Evolutionary conservation across 2,113 vertebrate genomes (phyloP).

Genomic region (Mystacornis crossleyi): DNA sequence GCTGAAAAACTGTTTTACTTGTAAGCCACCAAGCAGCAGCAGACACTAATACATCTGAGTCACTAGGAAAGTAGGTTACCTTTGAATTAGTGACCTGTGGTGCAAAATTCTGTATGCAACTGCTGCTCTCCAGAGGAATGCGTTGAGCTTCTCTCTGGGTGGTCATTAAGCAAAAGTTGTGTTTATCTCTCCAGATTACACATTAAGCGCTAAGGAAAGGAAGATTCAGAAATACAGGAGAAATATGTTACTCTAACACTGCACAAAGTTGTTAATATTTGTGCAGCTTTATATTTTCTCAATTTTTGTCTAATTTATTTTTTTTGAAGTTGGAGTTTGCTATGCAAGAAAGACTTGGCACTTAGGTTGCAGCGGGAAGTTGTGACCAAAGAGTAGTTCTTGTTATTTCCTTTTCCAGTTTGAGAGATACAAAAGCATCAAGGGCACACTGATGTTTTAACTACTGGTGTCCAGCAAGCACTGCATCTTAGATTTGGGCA

Average conservation of each 20-base stretch:
- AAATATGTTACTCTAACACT: background rate
- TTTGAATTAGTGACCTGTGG: background rate
- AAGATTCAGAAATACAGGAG: background rate
- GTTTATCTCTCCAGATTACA: background rate
- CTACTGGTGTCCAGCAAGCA: background rate
- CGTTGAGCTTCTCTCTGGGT: background rate
- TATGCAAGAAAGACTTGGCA: background rate
- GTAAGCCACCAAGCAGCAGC: background rate
- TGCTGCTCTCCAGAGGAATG: accelerated
- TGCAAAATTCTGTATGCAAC: background rate
- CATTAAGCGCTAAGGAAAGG: background rate
- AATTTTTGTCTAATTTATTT: background rate
- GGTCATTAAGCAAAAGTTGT: background rate
- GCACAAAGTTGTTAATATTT: background rate
- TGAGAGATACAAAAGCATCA: background rate
- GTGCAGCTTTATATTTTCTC: background rate
- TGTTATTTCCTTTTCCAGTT: background rate
- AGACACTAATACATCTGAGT: background rate
- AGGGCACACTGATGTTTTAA: background rate
- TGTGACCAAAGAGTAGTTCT: background rate
- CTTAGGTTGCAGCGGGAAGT: background rate
- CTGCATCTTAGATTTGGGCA: background rate
- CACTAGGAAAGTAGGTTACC: background rate
- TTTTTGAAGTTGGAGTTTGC: background rate
- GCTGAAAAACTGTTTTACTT: background rate